Evolutionary conservation across 2,888 invertebrate genomes (phyloP).

Genomic region (Trilocha varians): DNA sequence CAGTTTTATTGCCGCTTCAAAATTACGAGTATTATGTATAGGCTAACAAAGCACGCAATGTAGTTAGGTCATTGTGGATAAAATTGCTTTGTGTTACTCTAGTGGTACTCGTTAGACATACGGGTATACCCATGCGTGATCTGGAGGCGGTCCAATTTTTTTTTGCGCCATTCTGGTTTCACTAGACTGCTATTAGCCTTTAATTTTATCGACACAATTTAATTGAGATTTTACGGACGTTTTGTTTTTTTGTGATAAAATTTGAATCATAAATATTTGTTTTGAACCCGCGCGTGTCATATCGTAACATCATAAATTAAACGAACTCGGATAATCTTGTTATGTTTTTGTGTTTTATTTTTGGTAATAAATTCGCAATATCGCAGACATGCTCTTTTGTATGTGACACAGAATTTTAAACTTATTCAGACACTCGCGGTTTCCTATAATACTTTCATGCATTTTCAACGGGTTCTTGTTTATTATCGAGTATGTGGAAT

Average conservation of each 20-base stretch:
- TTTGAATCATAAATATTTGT: background rate
- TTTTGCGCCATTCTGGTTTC: slow-evolving; percentile 8
- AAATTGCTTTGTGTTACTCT: background rate
- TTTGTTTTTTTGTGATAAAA: background rate
- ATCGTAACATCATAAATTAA: no score
- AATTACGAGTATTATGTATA: background rate
- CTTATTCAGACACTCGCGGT: no score
- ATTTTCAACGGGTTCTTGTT: no score
- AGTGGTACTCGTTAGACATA: background rate
- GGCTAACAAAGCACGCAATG: slow-evolving; percentile 12
- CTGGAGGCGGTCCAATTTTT: slow-evolving; percentile 12
- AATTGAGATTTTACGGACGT: background rate
- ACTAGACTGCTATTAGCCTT: slow-evolving; percentile 7
- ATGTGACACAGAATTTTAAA: no score
- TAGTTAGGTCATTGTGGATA: slow-evolving; percentile 1
- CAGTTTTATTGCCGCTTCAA: background rate
- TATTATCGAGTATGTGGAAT: no score
- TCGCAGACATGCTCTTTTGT: no score
- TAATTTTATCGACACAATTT: slow-evolving; percentile 3
- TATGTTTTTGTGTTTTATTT: no score
- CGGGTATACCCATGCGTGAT: slow-evolving; percentile 7
- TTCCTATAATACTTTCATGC: no score
- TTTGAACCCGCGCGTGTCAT: no score
- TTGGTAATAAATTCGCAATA: no score
- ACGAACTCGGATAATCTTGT: no score